Conservation (phyloP, 2,888 invertebrate species). For the Trisateles emortualis region DNA sequence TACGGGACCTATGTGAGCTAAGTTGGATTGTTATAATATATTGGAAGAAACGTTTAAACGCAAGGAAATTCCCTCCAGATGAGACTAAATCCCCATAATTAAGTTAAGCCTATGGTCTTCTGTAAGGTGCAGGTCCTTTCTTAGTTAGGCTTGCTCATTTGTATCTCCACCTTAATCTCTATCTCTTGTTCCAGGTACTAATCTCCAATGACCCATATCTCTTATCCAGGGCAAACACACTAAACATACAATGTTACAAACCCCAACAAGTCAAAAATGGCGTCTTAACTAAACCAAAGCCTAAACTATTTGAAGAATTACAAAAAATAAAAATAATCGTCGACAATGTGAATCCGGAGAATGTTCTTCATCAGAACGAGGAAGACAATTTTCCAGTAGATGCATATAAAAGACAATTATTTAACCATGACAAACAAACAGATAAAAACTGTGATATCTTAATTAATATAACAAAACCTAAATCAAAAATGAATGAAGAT, state of each 20-base stretch:
- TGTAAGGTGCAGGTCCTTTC: too few species aligned
- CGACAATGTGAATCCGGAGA: neutral
- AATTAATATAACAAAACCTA: slow-evolving; percentile 18
- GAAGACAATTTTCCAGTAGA: neutral
- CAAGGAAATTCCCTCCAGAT: too few species aligned
- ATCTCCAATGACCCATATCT: slow-evolving; percentile 55
- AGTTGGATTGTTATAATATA: too few species aligned
- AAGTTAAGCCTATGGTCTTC: too few species aligned
- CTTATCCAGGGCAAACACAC: slow-evolving; percentile 35
- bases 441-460: slow-evolving; percentile 16
- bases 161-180: too few species aligned
- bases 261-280: slow-evolving; percentile 51
- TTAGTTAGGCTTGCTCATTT: too few species aligned
- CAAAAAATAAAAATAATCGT: slow-evolving; percentile 8
- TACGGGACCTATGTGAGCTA: too few species aligned
- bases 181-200: slow-evolving; percentile 60
- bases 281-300: slow-evolving; percentile 19
- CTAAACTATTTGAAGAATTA: slow-evolving; percentile 6
- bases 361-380: neutral
- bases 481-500: slow-evolving; percentile 1
- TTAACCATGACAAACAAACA: neutral
- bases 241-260: slow-evolving; percentile 48
- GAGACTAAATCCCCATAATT: too few species aligned
- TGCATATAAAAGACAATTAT: slow-evolving; percentile 11
- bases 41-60: too few species aligned